phyloP scores from a whole-genome alignment of 2,888 invertebrate genomes.

The Drosophila lacicola region DNA sequence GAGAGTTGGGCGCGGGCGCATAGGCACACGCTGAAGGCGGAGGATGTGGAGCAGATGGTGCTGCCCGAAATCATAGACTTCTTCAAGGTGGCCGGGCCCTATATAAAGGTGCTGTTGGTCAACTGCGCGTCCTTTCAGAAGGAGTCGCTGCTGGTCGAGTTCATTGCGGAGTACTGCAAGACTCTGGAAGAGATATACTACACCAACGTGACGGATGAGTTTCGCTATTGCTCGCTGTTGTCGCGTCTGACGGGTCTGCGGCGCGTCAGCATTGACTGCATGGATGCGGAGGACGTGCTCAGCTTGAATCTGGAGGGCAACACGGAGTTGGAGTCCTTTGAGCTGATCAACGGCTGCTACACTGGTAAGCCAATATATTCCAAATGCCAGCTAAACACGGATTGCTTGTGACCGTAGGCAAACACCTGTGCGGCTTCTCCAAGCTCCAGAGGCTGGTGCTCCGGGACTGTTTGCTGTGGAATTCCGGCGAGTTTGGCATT shows the following conservation, averaged over 20 bases:
- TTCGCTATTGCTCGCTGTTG: slow-evolving; percentile 52
- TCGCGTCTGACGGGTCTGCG: slow-evolving; percentile 46
- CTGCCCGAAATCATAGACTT: slow-evolving; percentile 63
- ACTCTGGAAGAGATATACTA: slow-evolving; percentile 60
- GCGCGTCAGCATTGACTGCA: slow-evolving; percentile 53
- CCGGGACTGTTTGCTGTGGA: slow-evolving; percentile 69
- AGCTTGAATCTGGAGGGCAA: slow-evolving; percentile 54
- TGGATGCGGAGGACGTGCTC: slow-evolving; percentile 68
- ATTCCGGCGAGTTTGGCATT: slow-evolving; percentile 67
- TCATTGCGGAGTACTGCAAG: slow-evolving; percentile 59
- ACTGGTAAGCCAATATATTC: slow-evolving; percentile 45
- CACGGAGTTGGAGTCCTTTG: slow-evolving; percentile 55
- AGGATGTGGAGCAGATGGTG: slow-evolving; percentile 61
- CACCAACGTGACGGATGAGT: slow-evolving; percentile 64
- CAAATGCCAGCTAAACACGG: not conserved
- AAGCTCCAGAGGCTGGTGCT: slow-evolving; percentile 55
- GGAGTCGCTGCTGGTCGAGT: slow-evolving; percentile 66
- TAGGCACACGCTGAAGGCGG: slow-evolving; percentile 29
- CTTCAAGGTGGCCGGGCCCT: slow-evolving; percentile 61
- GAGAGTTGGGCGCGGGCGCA: slow-evolving; percentile 48
- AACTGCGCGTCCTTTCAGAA: slow-evolving; percentile 57
- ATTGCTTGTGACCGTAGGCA: slow-evolving; percentile 36
- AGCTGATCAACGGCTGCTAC: slow-evolving; percentile 66
- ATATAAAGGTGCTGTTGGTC: slow-evolving; percentile 38
- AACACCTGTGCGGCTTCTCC: slow-evolving; percentile 59